Base-by-base conservation (phyloP, 2,888 invertebrate genomes). In the Drosophila anceps region DNA sequence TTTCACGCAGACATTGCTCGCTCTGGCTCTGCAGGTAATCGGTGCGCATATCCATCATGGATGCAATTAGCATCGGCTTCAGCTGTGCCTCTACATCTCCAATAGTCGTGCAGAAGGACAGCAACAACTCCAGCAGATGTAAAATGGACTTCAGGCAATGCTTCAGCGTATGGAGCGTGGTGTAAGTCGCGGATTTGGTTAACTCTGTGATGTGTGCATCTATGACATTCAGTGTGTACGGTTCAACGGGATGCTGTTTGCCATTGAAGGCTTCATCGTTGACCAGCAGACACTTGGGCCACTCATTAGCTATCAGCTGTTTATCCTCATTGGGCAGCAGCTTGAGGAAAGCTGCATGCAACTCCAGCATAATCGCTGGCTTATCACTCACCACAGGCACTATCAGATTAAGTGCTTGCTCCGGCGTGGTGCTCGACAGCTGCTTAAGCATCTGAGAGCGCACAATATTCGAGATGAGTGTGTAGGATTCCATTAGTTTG, bases 41-140 rank as follows among this genome's bases (percentile, higher is more conserved):
- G n/a, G 96, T 96, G 44, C 96, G 94, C 33, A 95, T 94, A 92
- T 97, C 97, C 90, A 96, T 94, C 54, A 97, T 95, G 72, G 98
- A 95, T 0, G 98, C 96, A 46, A 93, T 90, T 0, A 93, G 73
- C 18, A 92, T 64, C 0, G 87, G 85, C 64, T 93, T 92, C 13
- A 93, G 57, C 39, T 91, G 89, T 24, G 87, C 76, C 66, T 91
- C 89, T 7, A 92, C 79, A 33, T 87, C 79, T 0, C 51, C 20
- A 39, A 75, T 74, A 1, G 73, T 54, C 2, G 69, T 55, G 68
- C 88, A 90, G 35, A 85, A 74, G 0, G 91, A 91, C 13, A 93
- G 51, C 35, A 93, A 60, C 5, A 92, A 73, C 61, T 91, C 91
- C 27, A 93, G 81, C 37, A 93, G 75, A 63, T 92, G 85, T 20